Base-by-base conservation (phyloP, 2,888 invertebrate genomes). In the Eurytoma californica region DNA sequence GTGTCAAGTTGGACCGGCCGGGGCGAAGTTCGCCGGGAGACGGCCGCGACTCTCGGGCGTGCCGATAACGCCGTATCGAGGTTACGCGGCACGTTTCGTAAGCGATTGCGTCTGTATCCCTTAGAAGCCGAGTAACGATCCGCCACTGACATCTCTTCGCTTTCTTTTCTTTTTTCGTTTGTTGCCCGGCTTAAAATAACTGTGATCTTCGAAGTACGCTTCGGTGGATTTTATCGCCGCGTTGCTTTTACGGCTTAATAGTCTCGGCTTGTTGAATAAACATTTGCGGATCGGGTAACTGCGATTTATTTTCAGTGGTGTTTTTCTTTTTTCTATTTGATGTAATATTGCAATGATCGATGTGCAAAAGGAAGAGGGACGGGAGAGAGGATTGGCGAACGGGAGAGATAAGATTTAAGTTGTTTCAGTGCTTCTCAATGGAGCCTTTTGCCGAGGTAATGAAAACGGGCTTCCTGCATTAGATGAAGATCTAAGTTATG, bases 401-500 rank as follows among this genome's bases (percentile, higher is more conserved):
- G 39, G 39, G 39, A 7, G 7, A 24, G 49, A 69, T 61, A 65
- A 61, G 47, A 67, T 67, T 69, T 51, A 49, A 55, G 12, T 24
- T 13, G 66, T 60, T 69, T 66, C 58, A 60, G 57, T 30, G 66
- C 60, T 49, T 58, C 77, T 77, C 65, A 70, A 70, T 77, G 69
- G 68, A 30, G 68, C 13, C 55, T 47, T n/a, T 68, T 75, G 24
- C 60, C 53, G 20, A 28, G 61, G 53, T 58, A 72, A 77, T 70
- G 77, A 72, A 77, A 70, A 72, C 72, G 72, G 72, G 72, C 72
- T 66, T 77, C 77, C 58, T 66, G 58, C 77, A 58, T 77, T 72
- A 77, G 77, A 77, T 77, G 77, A 72, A 63, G 72, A 77, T 77
- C 77, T 72, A 65, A 77, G 77, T 72, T 53, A 53, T 30, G 49